A percentile compares a stretch with the other conserved stretches of the same genome.
Evolutionary conservation across 2,797 vertebrate species (phyloP).

Genomic region (Thunnus albacares): DNA sequence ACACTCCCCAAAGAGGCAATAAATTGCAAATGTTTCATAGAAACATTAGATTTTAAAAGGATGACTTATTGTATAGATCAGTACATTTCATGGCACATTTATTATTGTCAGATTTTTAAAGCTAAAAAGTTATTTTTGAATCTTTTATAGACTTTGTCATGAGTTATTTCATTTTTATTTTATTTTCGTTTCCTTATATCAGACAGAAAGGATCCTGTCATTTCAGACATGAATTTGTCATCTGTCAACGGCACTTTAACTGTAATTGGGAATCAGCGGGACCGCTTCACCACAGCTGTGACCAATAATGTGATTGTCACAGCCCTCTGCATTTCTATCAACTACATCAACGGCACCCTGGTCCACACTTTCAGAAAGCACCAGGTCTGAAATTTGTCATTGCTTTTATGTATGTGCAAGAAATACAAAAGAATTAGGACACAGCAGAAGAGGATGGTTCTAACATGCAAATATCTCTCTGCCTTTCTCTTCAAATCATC

Average conservation of each 20-base stretch:
- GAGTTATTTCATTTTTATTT: no score
- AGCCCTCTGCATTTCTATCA: conserved; percentile 72
- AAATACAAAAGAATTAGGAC: background rate
- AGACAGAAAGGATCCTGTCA: background rate
- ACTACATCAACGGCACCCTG: conserved; percentile 76
- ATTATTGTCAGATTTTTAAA: no score
- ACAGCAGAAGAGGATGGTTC: background rate
- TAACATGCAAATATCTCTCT: background rate
- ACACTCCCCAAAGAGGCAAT: background rate
- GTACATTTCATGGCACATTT: background rate
- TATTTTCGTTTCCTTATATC: background rate
- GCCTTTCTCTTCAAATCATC: background rate
- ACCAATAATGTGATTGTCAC: conserved; percentile 72
- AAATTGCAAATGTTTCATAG: no score
- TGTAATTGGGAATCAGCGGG: background rate
- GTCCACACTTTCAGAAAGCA: conserved; percentile 77
- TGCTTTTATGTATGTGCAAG: background rate
- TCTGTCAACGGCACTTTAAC: background rate
- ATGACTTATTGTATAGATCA: background rate
- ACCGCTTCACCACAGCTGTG: conserved; percentile 58
- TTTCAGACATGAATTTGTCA: conserved; percentile 49
- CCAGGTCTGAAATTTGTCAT: conserved; percentile 28
- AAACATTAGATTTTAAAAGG: no score
- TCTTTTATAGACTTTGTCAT: background rate
- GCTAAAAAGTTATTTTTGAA: background rate